phyloP scores from a whole-genome alignment of 2,113 vertebrate genomes.

The Garra rufa region DNA sequence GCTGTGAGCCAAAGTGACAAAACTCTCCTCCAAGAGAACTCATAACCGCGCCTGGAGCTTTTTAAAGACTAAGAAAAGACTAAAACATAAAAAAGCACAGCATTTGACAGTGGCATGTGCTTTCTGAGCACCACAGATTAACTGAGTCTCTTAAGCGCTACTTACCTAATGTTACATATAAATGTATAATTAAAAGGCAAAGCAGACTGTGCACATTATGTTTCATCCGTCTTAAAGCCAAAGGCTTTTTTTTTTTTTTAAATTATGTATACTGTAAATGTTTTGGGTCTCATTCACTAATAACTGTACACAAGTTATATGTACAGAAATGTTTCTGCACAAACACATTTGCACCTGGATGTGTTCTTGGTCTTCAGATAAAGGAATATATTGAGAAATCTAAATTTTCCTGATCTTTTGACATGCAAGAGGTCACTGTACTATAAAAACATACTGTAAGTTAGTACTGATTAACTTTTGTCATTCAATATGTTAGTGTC shows the following conservation, averaged over 20 bases:
- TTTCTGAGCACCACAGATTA: neutral
- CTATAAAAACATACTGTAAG: neutral
- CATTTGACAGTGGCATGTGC: neutral
- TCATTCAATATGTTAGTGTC: too few species aligned
- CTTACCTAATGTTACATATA: neutral
- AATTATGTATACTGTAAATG: neutral
- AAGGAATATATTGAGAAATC: neutral
- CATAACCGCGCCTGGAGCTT: neutral
- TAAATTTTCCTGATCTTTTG: neutral
- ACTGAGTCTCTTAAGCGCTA: neutral
- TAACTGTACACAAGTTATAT: neutral
- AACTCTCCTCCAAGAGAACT: conserved; percentile 4
- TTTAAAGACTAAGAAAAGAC: neutral
- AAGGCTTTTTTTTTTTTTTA: neutral
- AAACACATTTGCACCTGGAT: neutral
- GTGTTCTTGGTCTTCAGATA: neutral
- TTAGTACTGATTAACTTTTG: too few species aligned
- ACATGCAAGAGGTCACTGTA: neutral
- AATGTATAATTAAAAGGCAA: neutral
- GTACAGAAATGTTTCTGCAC: neutral
- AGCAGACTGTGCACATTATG: neutral
- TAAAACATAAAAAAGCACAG: neutral
- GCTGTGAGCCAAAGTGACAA: neutral
- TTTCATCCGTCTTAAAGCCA: neutral
- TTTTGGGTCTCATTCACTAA: neutral